phyloP scores from a whole-genome alignment of 2,113 vertebrate species.

The Pungitius pungitius region DNA sequence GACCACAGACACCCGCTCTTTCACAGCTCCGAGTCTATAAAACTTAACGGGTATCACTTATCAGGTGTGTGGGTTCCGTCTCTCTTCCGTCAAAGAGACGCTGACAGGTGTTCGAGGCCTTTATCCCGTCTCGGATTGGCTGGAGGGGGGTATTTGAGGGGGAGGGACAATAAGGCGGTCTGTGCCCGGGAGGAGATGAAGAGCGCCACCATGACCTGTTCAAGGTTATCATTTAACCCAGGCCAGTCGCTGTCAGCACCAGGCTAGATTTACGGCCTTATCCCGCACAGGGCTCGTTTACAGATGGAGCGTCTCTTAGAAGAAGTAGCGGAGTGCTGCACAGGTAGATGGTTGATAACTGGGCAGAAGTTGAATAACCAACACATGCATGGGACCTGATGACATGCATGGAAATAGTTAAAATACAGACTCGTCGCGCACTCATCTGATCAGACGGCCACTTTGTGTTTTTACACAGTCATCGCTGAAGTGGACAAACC shows the following conservation, averaged over 20 bases:
- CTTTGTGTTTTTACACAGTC: slow-evolving; percentile 51
- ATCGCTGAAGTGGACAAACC: slow-evolving; percentile 45
- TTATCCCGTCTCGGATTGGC: slow-evolving; percentile 78
- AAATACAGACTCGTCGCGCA: slow-evolving; percentile 26
- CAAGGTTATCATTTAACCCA: slow-evolving; percentile 86
- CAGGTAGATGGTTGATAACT: slow-evolving; percentile 36
- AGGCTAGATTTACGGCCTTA: slow-evolving; percentile 80
- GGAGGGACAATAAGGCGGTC: slow-evolving; percentile 81
- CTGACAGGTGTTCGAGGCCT: slow-evolving; percentile 80
- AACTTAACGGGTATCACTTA: slow-evolving; percentile 85
- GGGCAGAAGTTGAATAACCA: slow-evolving; percentile 45
- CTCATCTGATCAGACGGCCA: slow-evolving; percentile 36
- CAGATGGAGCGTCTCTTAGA: slow-evolving; percentile 65
- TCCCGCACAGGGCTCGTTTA: slow-evolving; percentile 74
- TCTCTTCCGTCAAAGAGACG: slow-evolving; percentile 76
- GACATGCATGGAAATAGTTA: slow-evolving; percentile 36
- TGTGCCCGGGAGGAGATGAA: slow-evolving; percentile 80
- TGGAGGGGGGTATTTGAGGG: slow-evolving; percentile 65
- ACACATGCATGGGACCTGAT: slow-evolving; percentile 10
- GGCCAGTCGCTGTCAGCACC: slow-evolving; percentile 81
- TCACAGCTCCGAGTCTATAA: slow-evolving; percentile 81
- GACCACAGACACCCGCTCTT: slow-evolving; percentile 77
- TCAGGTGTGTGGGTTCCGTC: slow-evolving; percentile 78
- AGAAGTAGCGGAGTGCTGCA: slow-evolving; percentile 21
- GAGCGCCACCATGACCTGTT: slow-evolving; percentile 79